Conservation (phyloP, 30 jellyfish, hydroid and myxozoan species). For the Clytia hemisphaerica region DNA sequence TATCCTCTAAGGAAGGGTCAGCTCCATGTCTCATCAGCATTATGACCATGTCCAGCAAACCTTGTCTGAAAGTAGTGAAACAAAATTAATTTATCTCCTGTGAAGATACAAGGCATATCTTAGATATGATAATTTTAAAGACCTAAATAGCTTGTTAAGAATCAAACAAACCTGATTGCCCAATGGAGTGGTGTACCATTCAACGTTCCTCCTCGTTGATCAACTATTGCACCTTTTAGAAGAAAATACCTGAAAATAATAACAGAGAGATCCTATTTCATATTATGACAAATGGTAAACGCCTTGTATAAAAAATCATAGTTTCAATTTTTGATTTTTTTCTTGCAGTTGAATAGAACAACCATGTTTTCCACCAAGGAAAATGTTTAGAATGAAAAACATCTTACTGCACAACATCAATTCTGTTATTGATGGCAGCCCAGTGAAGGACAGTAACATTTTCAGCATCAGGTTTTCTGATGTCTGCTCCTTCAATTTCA, state of each 20-base stretch:
- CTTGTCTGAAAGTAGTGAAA: slow-evolving; percentile 48
- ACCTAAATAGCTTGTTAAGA: no score
- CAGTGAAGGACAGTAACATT: slow-evolving; percentile 84
- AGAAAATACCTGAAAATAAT: slow-evolving; percentile 45
- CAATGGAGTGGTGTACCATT: slow-evolving; percentile 92
- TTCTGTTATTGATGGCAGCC: slow-evolving; percentile 89
- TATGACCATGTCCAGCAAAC: slow-evolving; percentile 68
- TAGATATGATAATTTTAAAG: no score
- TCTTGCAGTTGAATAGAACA: no score
- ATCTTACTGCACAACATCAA: slow-evolving; percentile 61
- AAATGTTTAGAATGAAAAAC: not conserved
- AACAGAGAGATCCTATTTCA: no score
- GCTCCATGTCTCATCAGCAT: slow-evolving; percentile 73
- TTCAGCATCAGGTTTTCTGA: slow-evolving; percentile 83
- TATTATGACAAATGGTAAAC: no score
- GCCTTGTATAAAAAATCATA: no score
- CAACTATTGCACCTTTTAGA: slow-evolving; percentile 73
- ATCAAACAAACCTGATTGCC: slow-evolving; percentile 83
- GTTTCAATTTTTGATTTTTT: no score
- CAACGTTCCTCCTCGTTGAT: slow-evolving; percentile 82
- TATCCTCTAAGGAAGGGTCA: slow-evolving; percentile 73
- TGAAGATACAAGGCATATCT: no score
- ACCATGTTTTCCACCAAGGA: no score
- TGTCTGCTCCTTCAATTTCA: slow-evolving; percentile 73
- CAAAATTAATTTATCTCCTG: not conserved